Evolutionary conservation across 2,797 vertebrate species (phyloP), one percentile per base, ranked within the genome.

Genomic region (Jordanella pulchra): DNA sequence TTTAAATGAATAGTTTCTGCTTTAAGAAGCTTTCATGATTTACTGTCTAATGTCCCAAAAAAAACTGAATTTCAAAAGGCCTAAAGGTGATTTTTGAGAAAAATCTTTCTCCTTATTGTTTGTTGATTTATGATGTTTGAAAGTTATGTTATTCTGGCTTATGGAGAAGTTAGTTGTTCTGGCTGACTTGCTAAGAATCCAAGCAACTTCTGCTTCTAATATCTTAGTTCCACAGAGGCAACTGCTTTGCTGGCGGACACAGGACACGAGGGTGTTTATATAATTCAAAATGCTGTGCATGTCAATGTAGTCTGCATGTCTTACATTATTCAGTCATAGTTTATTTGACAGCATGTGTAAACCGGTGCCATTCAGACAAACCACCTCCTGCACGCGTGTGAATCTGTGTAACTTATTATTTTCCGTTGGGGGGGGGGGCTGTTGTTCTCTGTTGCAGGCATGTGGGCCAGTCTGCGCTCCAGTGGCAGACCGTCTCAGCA

Each of bases 381-480:
- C 15, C 44, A 17, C 60, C 82, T 75, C 65, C 75, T 66, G 72
- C 50, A 1, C 65, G 48, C 45, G 39, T 64, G 61, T 50, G 53
- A 25, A 42, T 64, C 23, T n/a, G 42, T 73, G 48, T 78, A 68
- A 87, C 70, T 60, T 79, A 79, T 84, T 84, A 68, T 78, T 77
- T 83, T 23, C 14, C 21, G n/a, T 25, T 54, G 53, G 25, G 5
- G 44, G 44, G 44, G 11, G 69, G 44, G n/a, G n/a, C n/a, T n/a
- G n/a, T n/a, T 9, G 80, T 32, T 82, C 67, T 90, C 74, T 89
- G 75, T 84, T 72, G 68, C 88, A 99, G 98, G 98, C 88, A 95
- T 99, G 55, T 99, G 98, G 98, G 97, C 97, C 3, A 99, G 97
- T 91, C 94, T 99, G 85, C 97, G 98, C 82, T 97, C 97, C 71